Conservation (phyloP, 2,797 vertebrate genomes). For the Chloroceryle inda region DNA sequence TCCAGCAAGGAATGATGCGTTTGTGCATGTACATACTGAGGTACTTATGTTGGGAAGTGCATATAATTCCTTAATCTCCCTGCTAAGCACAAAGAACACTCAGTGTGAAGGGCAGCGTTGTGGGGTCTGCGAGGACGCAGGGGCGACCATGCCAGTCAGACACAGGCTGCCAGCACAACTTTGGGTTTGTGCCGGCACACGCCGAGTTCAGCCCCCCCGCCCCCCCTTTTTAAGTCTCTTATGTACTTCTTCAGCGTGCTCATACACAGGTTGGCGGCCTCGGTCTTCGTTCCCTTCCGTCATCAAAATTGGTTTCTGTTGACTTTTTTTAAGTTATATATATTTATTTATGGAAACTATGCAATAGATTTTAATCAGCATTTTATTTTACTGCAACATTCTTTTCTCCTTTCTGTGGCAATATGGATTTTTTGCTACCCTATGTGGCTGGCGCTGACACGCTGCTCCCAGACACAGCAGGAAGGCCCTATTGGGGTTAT, state of each 20-base stretch:
- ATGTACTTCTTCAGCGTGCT: rapidly evolving
- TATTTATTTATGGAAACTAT: neutral
- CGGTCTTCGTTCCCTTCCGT: rapidly evolving
- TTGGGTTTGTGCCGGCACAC: rapidly evolving
- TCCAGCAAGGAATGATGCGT: neutral
- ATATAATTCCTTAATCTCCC: neutral
- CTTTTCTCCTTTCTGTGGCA: neutral
- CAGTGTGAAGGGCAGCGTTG: neutral
- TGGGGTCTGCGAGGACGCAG: neutral
- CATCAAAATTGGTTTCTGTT: rapidly evolving
- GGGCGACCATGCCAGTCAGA: rapidly evolving
- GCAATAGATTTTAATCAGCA: neutral
- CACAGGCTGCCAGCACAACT: rapidly evolving
- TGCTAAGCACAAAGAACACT: neutral
- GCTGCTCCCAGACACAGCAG: neutral
- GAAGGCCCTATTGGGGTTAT: neutral
- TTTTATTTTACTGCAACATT: neutral
- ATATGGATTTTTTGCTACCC: neutral
- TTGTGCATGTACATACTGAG: neutral
- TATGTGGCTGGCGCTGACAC: rapidly evolving
- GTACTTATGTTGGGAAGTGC: neutral
- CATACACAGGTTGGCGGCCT: rapidly evolving
- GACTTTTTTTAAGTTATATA: neutral
- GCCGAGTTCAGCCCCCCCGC: neutral
- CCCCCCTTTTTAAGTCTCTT: no score